Percentiles rank a stretch among this genome's conserved stretches.
These are phyloP conservation scores for Reinhardtius hippoglossoides DNA, from an alignment of 2,113 vertebrate species.

Conservation along the genomic window DNA sequence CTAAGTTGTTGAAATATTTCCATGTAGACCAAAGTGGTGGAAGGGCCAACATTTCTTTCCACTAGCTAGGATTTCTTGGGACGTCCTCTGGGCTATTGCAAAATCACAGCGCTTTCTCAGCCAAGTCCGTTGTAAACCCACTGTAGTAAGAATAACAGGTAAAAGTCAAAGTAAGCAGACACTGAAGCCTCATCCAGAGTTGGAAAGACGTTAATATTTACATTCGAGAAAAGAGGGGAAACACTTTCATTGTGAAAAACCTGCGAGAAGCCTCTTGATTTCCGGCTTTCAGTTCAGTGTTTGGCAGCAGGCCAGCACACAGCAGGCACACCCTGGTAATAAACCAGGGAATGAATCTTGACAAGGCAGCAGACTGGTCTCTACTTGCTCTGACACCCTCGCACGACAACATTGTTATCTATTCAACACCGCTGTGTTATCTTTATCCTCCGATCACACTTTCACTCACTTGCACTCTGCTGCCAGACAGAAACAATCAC, in stretches of 20 bases:
- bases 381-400: slow-evolving; percentile 34
- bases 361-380: slow-evolving; percentile 23
- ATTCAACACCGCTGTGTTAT: background rate
- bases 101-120: no score
- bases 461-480: slow-evolving; percentile 16
- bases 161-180: background rate
- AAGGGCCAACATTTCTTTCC: no score
- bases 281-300: background rate
- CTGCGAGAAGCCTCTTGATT: slow-evolving; percentile 26
- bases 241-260: slow-evolving; percentile 16
- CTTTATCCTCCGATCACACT: slow-evolving; percentile 3
- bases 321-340: slow-evolving; percentile 55
- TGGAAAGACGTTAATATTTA: background rate
- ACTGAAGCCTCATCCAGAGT: background rate
- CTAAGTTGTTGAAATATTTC: no score
- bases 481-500: slow-evolving; percentile 23
- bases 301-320: slow-evolving; percentile 30
- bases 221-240: background rate
- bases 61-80: no score
- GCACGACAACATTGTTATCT: background rate
- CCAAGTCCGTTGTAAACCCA: background rate
- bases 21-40: no score
- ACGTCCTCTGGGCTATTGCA: no score
- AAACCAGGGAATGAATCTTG: slow-evolving; percentile 18
- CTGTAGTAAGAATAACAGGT: no score